Base-by-base conservation (phyloP, 1,140 invertebrate species). In the Homarus americanus region DNA sequence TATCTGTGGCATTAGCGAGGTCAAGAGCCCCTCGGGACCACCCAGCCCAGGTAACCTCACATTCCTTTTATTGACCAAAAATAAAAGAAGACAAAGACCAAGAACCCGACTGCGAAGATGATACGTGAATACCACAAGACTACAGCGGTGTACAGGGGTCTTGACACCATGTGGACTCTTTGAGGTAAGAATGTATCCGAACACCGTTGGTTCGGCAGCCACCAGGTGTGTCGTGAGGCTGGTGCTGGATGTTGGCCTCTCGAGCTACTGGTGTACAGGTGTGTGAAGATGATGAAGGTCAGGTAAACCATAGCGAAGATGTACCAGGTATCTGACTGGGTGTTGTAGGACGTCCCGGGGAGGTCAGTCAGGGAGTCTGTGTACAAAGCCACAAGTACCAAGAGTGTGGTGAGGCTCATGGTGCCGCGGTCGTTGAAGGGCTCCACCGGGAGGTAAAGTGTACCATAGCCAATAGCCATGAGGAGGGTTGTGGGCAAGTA, bases 341-440 rank as follows among this genome's bases (percentile, higher is more conserved):
- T 89, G 63, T 82, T 89, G 28, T 82, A 89, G 9, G 78, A 41
- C 1, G 66, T 82, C 10, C 41, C 69, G n/a, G 87, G 87, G 1
- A 89, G 66, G 17, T 32, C 28, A 17, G n/a, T 15, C 4, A 89
- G 76, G 0, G 78, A 80, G 32, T 89, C 87, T 2, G 87, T 82
- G 87, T 89, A 89, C 0, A 89, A 78, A 1, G 87, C 78, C 76
- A 89, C 87, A 2, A 89, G 78, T 1, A 89, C 87, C 40, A 89
- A 24, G 0, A 89, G 78, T 2, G 87, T 36, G 0, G 87, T 89
- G 0, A 89, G 87, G 24, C 76, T 82, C 87, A 89, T 89, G 53
- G 87, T 82, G 9, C 87, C 87, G 0, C 87, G 53, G 66, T 89
- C 87, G 63, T 17, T 82, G 41, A 89, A 89, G 20, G 87, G 58